Conservation (phyloP, 2,888 invertebrate species). For the Vannuccia rotundouncinata region DNA sequence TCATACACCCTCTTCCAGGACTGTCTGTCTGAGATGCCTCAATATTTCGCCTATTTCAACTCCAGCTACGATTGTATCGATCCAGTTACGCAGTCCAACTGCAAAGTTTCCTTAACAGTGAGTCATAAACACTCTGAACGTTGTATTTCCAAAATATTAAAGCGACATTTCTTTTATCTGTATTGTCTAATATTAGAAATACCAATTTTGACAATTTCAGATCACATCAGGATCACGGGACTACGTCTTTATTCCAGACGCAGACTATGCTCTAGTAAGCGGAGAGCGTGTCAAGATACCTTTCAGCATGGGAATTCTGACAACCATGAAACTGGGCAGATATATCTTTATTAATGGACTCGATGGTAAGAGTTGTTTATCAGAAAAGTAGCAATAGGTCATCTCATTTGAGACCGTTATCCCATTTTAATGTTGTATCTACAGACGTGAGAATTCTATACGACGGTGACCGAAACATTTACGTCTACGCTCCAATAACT, state of each 20-base stretch:
- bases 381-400: neutral
- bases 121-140: too few species aligned
- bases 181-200: neutral
- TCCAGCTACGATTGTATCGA: slow-evolving; percentile 41
- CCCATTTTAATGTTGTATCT: neutral
- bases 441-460: slow-evolving; percentile 41
- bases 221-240: slow-evolving; percentile 36
- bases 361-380: slow-evolving; percentile 38
- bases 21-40: slow-evolving; percentile 39
- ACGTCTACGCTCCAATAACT: slow-evolving; percentile 41
- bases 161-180: slow-evolving; percentile 1
- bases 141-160: neutral
- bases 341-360: slow-evolving; percentile 41
- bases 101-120: slow-evolving; percentile 41
- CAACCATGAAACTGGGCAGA: slow-evolving; percentile 38
- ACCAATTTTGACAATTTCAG: slow-evolving; percentile 34
- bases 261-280: slow-evolving; percentile 37
- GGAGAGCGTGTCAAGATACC: slow-evolving; percentile 36
- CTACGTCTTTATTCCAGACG: slow-evolving; percentile 40
- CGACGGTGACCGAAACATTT: slow-evolving; percentile 40
- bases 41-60: slow-evolving; percentile 41
- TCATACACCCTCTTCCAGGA: slow-evolving; percentile 43
- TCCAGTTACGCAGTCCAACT: slow-evolving; percentile 31
- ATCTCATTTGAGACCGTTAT: neutral
- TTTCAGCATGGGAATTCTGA: slow-evolving; percentile 35